Percentiles rank a stretch among this genome's conserved stretches.
These are phyloP conservation scores for Amphipoea lucens DNA, from an alignment of 2,888 invertebrate genomes.

Conservation along the genomic window DNA sequence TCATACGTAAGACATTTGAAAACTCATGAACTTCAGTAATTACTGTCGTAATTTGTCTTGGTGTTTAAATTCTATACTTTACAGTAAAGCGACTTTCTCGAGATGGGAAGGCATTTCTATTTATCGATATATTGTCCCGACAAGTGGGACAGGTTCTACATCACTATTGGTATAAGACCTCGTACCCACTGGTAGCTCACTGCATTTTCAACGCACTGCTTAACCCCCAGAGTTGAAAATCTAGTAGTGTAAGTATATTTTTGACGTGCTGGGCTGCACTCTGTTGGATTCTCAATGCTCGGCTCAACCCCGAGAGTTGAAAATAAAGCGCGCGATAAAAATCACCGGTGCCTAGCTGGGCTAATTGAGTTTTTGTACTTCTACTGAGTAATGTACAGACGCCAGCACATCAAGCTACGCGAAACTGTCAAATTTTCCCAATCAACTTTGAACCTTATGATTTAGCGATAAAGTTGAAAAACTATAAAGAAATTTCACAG, in stretches of 20 bases:
- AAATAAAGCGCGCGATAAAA: neutral
- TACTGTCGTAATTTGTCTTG: too few relatives aligned
- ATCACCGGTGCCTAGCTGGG: too few relatives aligned
- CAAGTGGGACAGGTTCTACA: neutral
- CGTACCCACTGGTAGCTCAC: too few relatives aligned
- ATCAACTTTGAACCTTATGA: too few relatives aligned
- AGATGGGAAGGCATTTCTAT: neutral
- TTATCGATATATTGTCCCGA: conserved; percentile 7
- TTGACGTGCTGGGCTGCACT: neutral
- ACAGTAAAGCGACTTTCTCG: neutral
- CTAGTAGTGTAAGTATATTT: too few relatives aligned
- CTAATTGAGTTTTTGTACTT: neutral
- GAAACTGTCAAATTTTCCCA: too few relatives aligned
- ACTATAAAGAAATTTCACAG: too few relatives aligned
- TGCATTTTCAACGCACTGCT: too few relatives aligned
- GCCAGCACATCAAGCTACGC: too few relatives aligned
- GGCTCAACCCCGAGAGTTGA: neutral
- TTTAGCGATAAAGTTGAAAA: too few relatives aligned
- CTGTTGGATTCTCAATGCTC: too few relatives aligned
- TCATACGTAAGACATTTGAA: neutral
- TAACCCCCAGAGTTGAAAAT: too few relatives aligned
- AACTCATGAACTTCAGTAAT: neutral
- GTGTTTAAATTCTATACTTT: neutral
- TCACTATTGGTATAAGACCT: neutral
- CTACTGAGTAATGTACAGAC: neutral